Base-by-base conservation (phyloP, 2,888 invertebrate species). In the Zelleria hepariella region DNA sequence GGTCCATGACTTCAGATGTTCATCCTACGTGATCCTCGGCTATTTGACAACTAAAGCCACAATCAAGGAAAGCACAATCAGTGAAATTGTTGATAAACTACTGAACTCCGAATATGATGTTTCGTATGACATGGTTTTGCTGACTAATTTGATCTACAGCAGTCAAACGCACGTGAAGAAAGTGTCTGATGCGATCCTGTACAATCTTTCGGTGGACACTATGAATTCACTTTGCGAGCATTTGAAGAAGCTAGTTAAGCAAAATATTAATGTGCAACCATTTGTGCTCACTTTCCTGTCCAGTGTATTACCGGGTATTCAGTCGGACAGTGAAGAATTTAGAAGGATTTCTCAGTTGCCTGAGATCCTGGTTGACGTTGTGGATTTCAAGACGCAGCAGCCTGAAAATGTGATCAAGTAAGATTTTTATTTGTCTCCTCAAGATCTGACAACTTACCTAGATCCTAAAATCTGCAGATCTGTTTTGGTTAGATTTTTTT, bases 21-120 rank as follows among this genome's bases (percentile, higher is more conserved):
- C 94, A 0, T 90, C 92, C 0, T 94, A 94, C 71, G 92, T 96
- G 77, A 92, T 96, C 25, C 77, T 93, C 0, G 93, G 93, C 0
- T 93, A 93, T 70, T 73, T 97, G 15, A 84, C 93, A 0, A 87
- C 91, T 0, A 94, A 93, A 80, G 87, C 91, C 0, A 89, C 84
- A 55, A 72, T 97, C 1, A 87, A 94, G 63, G 82, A 90, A 60
- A 90, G 89, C 15, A 79, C 96, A 0, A 73, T 95, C 0, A 82
- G 90, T 42, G 92, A 92, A 61, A 84, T 96, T 55, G 83, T 91
- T 15, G 80, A 80, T 2, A 82, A 77, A 64, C 64, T 89, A 0
- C 64, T 86, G 5, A 78, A 77, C 7, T 77, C 82, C 0, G 81
- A 80, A 61, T 78, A 80, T 75, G 78, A 82, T 59, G 61, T 88